Base-by-base conservation (phyloP, 2,113 vertebrate species). In the Lipophrys pholis region DNA sequence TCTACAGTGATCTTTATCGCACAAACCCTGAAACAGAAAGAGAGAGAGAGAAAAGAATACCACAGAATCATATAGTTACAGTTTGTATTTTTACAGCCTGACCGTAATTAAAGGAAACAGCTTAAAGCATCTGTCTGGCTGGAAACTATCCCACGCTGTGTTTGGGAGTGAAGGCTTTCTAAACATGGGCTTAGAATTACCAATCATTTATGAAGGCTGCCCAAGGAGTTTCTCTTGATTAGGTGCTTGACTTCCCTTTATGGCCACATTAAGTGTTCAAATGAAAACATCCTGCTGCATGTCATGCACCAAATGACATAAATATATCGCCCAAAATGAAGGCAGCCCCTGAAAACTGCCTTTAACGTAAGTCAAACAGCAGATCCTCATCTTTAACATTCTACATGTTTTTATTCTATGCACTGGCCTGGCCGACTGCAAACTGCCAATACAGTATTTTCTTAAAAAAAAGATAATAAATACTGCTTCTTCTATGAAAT, bases 101-200 rank as follows among this genome's bases (percentile, higher is more conserved):
- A 72, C 81, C 12, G 51, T 89, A 91, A 92, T 90, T 87, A 92
- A 83, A 92, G 90, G 73, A 86, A 85, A 81, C 84, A 81, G 58
- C 73, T 64, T 41, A 2, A 59, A 59, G 76, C 35, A 61, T 78
- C 53, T 48, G 80, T 82, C 79, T 75, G 85, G 74, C 21, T 83
- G 52, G 50, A 80, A 74, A 40, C 3, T n/a, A 56, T 82, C 86
- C 74, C 87, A 87, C 45, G 66, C 85, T 80, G 70, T 8, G 55
- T 73, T 84, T 48, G 67, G 71, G 54, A 75, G 45, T 14, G 41
- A 55, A 38, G 42, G 55, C 54, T 78, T 79, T 82, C 76, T 77
- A 81, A 88, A 90, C 77, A 80, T 1, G 45, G 45, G 69, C 60
- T 61, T 60, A 38, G 83, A 89, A 86, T 86, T 75, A 82, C 69